Percentiles rank a stretch among this genome's conserved stretches.
Conservation (phyloP, 2,888 invertebrate genomes). For the Rotaria socialis region DNA sequence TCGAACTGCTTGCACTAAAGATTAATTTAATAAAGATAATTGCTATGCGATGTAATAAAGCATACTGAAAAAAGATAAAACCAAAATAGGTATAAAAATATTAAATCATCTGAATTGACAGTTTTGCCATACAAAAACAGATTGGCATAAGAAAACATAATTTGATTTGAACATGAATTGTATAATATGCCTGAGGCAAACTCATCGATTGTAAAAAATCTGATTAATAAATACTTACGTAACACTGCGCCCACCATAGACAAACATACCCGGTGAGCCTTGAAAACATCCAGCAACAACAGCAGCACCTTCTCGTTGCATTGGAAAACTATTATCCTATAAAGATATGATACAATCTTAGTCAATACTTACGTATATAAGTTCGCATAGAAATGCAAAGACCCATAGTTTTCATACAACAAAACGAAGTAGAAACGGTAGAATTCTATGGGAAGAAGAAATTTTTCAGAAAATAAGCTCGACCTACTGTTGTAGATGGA, state of each 20-base stretch:
- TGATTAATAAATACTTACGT: neutral
- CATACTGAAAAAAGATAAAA: no score
- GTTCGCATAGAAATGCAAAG: no score
- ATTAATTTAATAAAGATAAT: no score
- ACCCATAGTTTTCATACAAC: neutral
- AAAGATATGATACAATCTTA: neutral
- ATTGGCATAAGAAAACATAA: no score
- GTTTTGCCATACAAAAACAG: no score
- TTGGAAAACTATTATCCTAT: neutral
- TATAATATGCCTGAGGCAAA: no score
- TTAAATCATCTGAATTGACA: no score
- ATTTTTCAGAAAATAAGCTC: neutral
- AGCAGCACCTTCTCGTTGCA: constrained; percentile 28
- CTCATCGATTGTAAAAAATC: no score
- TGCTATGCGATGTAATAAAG: no score
- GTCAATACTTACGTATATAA: neutral
- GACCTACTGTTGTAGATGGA: neutral
- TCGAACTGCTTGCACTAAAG: no score
- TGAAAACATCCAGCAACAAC: constrained; percentile 12
- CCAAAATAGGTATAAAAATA: no score
- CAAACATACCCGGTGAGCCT: neutral
- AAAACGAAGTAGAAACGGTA: neutral
- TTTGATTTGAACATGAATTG: no score
- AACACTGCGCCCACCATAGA: constrained; percentile 21
- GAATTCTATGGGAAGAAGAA: neutral